Percentiles rank a stretch among this genome's conserved stretches.
Evolutionary conservation across 2,888 invertebrate genomes (phyloP).

Genomic region (Teleiodes luculella): DNA sequence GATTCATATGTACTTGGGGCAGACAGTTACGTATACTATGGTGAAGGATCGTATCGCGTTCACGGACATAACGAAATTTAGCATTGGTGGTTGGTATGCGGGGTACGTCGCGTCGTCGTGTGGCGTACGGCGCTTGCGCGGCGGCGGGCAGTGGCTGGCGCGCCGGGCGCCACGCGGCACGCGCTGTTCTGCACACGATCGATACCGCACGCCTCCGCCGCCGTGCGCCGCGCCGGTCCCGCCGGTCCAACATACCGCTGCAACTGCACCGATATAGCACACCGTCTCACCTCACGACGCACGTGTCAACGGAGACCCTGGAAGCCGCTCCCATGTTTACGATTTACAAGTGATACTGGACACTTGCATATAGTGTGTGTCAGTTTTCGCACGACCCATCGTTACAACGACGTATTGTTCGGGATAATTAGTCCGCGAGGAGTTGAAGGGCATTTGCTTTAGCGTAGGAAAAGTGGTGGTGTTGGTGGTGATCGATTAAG

Average conservation of each 20-base stretch:
- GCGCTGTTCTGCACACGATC: constrained; percentile 54
- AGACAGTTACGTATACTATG: neutral
- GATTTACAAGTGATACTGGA: constrained; percentile 26
- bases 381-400: constrained; percentile 21
- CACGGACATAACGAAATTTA: constrained; percentile 12
- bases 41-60: neutral
- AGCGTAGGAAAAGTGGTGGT: constrained; percentile 6
- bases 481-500: constrained; percentile 15
- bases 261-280: constrained; percentile 53
- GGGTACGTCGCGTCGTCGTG: constrained; percentile 15
- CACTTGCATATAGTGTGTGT: constrained; percentile 26
- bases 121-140: constrained; percentile 60
- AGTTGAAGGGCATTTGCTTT: neutral
- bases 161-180: constrained; percentile 73
- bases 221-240: constrained; percentile 26
- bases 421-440: constrained; percentile 14
- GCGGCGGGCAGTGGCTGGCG: constrained; percentile 65
- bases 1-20: neutral
- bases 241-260: constrained; percentile 56
- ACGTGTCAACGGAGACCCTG: constrained; percentile 29
- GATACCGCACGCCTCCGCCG: constrained; percentile 31
- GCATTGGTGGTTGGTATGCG: constrained; percentile 15
- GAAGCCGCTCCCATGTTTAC: constrained; percentile 24
- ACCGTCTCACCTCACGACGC: constrained; percentile 36
- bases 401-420: constrained; percentile 18